Base-by-base conservation (phyloP, 2,797 vertebrate genomes). In the Chloroceryle inda region DNA sequence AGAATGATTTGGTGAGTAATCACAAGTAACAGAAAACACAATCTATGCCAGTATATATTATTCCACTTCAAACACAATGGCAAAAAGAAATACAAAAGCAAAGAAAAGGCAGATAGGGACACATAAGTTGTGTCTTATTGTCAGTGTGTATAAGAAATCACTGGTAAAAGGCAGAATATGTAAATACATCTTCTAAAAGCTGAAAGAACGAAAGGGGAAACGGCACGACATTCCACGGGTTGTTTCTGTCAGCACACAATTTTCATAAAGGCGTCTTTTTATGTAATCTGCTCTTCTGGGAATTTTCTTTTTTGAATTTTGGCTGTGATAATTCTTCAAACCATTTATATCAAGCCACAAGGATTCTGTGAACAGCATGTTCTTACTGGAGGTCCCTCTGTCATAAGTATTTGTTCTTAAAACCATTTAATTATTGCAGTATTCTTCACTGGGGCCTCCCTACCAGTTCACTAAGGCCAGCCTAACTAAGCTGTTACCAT, bases 1-100 rank as follows among this genome's bases (percentile, higher is more conserved):
- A 2, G 63, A 95, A 94, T 71, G 33, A 95, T 95, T 79, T 87
- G 40, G 63, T 90, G 52, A 90, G 19, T 93, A 96, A 96, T 97
- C 85, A 88, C 71, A 92, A 85, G 40, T 64, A 93, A 87, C 79
- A 92, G 80, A 92, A 95, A 96, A 93, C 40, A 94, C 26, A 76
- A 21, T 94, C 63, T 69, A 90, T 55, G 74, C 56, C 85, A 88
- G 61, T 24, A 33, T 74, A 26, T 67, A 87, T 85, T 85, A 93
- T 92, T 82, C 61, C 61, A 64, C 71, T 94, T 92, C 88, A 94
- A 85, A 82, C 53, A 79, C 52, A 95, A 81, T 40, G 22, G 52
- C 29, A 95, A 95, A 95, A 88, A 71, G 18, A 86, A 91, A 85
- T 42, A 62, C 37, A 95, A 90, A 91, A 94, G 50, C 76, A 61